phyloP scores from a whole-genome alignment of 2,888 invertebrate species.

The Agrotis clavis region DNA sequence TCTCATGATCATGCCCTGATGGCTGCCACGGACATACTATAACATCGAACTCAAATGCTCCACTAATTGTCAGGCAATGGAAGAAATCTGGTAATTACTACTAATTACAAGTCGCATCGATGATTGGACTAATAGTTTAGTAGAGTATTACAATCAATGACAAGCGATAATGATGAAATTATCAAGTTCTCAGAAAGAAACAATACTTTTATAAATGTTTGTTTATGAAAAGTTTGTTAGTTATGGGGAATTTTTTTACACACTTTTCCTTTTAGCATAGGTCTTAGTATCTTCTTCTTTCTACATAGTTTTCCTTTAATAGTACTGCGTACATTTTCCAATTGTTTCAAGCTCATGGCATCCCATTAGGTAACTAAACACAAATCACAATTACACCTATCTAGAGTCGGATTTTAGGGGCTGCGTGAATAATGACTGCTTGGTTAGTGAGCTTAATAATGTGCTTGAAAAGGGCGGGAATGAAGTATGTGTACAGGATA shows the following conservation, averaged over 20 bases:
- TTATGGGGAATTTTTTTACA: slow-evolving; percentile 31
- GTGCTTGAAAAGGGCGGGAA: slow-evolving; percentile 1
- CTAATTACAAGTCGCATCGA: slow-evolving; percentile 74
- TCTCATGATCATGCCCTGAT: slow-evolving; percentile 57
- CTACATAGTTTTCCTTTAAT: neutral
- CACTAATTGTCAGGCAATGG: slow-evolving; percentile 74
- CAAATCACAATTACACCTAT: slow-evolving; percentile 50
- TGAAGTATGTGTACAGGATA: neutral
- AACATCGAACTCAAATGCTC: slow-evolving; percentile 69
- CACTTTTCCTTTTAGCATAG: neutral
- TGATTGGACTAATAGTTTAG: slow-evolving; percentile 73
- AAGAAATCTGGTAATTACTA: slow-evolving; percentile 75
- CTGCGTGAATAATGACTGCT: slow-evolving; percentile 43
- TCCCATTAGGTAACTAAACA: slow-evolving; percentile 42
- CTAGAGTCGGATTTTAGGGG: slow-evolving; percentile 37
- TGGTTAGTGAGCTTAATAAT: slow-evolving; percentile 16
- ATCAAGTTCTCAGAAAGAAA: slow-evolving; percentile 48
- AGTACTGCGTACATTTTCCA: slow-evolving; percentile 4
- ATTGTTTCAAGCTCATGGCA: slow-evolving; percentile 11
- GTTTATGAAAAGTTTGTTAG: slow-evolving; percentile 17
- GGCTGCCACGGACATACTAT: slow-evolving; percentile 52
- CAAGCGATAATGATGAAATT: slow-evolving; percentile 35
- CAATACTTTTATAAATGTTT: slow-evolving; percentile 26
- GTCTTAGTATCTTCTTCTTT: too few relatives aligned
- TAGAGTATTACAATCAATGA: slow-evolving; percentile 47